phyloP scores from a whole-genome alignment of 92 coral and sea anemone species.

The Virgularia gustaviana region DNA sequence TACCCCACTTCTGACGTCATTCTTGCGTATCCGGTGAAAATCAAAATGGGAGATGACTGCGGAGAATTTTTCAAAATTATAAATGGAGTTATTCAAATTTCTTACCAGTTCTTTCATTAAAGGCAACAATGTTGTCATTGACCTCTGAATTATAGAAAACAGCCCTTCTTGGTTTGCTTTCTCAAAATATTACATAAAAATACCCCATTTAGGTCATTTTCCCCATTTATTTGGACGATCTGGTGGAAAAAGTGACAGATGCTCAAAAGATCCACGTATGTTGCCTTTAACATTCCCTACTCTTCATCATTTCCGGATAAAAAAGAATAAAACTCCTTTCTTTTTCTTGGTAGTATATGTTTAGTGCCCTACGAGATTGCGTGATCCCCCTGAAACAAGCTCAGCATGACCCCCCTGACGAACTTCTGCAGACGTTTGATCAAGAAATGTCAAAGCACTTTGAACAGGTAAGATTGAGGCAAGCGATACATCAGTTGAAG shows the following conservation, averaged over 20 bases:
- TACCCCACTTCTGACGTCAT: no score
- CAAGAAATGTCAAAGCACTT: constrained; percentile 71
- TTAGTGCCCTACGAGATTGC: constrained; percentile 85
- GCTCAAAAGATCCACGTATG: constrained; percentile 83
- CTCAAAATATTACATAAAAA: background rate
- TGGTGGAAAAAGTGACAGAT: constrained; percentile 82
- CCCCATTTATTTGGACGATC: constrained; percentile 78
- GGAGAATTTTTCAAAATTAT: no score
- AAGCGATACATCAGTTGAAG: no score
- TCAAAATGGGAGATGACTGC: no score
- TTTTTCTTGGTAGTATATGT: constrained; percentile 67
- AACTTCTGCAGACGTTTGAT: constrained; percentile 79
- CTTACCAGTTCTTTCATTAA: no score
- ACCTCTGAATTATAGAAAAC: no score
- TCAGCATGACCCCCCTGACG: constrained; percentile 84
- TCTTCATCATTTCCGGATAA: background rate
- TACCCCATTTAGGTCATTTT: constrained; percentile 71
- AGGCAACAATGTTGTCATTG: no score
- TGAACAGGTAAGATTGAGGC: constrained; percentile 68
- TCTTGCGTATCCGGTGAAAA: no score
- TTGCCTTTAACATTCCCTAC: background rate
- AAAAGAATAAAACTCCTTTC: background rate
- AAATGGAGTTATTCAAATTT: no score
- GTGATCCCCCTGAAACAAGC: constrained; percentile 78
- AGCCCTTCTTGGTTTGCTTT: no score